Conservation (phyloP, 2,797 vertebrate species). For the Hydrolagus colliei region DNA sequence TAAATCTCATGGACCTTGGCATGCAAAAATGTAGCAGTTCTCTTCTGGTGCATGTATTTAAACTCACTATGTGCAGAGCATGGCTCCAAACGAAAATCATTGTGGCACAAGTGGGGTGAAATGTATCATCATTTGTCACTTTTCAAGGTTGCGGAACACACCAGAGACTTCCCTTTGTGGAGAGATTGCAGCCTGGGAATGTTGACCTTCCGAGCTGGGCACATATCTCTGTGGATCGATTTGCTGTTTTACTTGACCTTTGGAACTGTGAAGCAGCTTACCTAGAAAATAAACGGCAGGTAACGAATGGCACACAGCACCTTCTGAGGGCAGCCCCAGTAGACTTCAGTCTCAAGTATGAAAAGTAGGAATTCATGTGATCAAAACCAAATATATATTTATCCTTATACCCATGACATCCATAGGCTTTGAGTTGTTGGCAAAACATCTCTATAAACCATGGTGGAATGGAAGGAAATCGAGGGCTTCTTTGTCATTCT, state of each 20-base stretch:
- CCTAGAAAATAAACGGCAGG: constrained; percentile 59
- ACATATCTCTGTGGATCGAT: constrained; percentile 47
- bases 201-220: constrained; percentile 41
- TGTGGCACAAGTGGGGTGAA: not conserved
- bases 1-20: too few relatives aligned
- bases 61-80: too few relatives aligned
- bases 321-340: not conserved
- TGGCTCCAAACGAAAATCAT: not conserved
- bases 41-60: too few relatives aligned
- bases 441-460: not conserved
- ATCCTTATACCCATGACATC: not conserved
- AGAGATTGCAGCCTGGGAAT: too few relatives aligned
- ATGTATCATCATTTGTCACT: not conserved
- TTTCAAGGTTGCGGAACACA: not conserved
- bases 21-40: not conserved
- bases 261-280: constrained; percentile 62
- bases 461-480: too few relatives aligned
- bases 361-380: not conserved
- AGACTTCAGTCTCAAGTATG: not conserved
- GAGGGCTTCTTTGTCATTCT: too few relatives aligned
- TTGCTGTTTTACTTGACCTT: constrained; percentile 58
- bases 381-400: not conserved
- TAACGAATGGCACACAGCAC: constrained; percentile 35
- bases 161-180: not conserved
- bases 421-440: not conserved